Base-by-base conservation (phyloP, 1,140 invertebrate species). In the Cydia amplana region DNA sequence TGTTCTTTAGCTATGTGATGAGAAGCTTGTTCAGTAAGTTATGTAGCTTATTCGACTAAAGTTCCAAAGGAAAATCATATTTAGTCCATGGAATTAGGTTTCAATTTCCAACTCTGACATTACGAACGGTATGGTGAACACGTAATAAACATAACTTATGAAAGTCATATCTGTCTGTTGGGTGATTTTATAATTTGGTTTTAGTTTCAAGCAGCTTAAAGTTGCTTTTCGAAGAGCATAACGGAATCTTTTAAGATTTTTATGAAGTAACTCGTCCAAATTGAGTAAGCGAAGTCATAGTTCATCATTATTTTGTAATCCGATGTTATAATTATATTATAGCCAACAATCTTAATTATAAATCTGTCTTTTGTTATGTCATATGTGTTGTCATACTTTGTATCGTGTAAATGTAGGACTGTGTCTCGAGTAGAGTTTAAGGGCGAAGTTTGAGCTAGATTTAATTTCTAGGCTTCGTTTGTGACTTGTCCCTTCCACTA, bases 291-390 rank as follows among this genome's bases (percentile, higher is more conserved):
- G 4, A 46, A 46, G 43, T 46, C 43, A 46, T 16, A 46, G 43
- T 46, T 46, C 43, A 46, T 46, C 43, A 46, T 46, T 46, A 46
- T 55, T 18, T 55, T 18, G 51, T 55, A 55, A 55, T 18, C 51
- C 51, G 51, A 55, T 55, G 51, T 55, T 55, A 55, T 55, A 55
- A 55, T 55, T 55, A 20, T 18, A 55, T 18, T 18, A n/a, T 18
- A 7, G 4, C 10, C 43, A 46, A 46, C 43, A 46, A 46, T 46
- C 43, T 46, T 46, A 46, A 46, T 60, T 60, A 60, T 20, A 3
- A 60, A 60, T 60, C 20, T 20, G 10, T 60, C 55, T 60, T 60
- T 60, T 60, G 18, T 60, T 60, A 60, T 60, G 55, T 60, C 55
- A 60, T 20, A 0, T 46, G 43, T 60, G 55, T 23, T 60, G 55